Evolutionary conservation across 2,888 invertebrate genomes (phyloP).

Genomic region (Drosophila sordidapex): DNA sequence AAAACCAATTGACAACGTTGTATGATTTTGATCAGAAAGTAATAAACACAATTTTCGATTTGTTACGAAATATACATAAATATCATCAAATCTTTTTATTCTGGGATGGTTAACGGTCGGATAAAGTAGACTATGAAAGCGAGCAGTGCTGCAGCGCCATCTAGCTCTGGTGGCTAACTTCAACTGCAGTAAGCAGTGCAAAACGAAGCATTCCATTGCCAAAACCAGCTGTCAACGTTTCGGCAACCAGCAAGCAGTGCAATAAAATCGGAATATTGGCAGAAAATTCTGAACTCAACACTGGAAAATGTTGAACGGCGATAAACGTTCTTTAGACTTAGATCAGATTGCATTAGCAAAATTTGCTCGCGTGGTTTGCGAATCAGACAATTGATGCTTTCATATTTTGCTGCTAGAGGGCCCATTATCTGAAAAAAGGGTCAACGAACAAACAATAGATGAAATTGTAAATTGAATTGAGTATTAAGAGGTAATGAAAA

Average conservation of each 20-base stretch:
- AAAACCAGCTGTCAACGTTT: neutral
- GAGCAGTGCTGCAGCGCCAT: constrained; percentile 4
- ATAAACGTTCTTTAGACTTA: rapidly evolving
- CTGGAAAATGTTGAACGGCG: neutral
- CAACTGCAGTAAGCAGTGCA: neutral
- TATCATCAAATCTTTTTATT: constrained; percentile 29
- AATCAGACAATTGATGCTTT: neutral
- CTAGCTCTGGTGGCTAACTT: neutral
- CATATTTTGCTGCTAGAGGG: neutral
- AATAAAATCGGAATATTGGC: neutral
- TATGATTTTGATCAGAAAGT: constrained; percentile 85
- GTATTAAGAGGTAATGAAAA: neutral
- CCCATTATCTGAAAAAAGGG: neutral
- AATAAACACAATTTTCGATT: constrained; percentile 79
- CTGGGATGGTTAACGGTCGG: neutral
- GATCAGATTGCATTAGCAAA: neutral
- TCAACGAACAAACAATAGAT: neutral
- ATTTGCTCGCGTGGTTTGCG: neutral
- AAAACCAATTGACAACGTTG: constrained; percentile 84
- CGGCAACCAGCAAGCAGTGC: neutral
- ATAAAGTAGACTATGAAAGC: neutral
- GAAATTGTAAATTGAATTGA: neutral
- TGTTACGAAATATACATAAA: constrained; percentile 79
- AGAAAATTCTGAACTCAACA: neutral
- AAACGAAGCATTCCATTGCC: neutral